Conservation (phyloP, 1,140 invertebrate species). For the Nebria ingens region DNA sequence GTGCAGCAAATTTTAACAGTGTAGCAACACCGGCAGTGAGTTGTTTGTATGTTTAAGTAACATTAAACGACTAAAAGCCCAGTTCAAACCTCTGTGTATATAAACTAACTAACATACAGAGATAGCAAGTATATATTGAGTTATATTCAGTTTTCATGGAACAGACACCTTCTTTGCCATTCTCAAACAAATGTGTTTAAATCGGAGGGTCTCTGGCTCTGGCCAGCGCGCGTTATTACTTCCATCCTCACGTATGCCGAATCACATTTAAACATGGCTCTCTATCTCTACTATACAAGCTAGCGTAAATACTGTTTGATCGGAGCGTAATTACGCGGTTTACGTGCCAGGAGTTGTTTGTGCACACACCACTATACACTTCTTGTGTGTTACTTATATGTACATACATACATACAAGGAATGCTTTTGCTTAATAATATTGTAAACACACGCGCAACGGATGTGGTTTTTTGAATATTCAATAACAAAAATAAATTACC, state of each 20-base stretch:
- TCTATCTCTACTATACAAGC: too few species aligned
- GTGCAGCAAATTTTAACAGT: background rate
- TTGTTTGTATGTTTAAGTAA: slow-evolving; percentile 18
- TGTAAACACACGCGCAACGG: too few species aligned
- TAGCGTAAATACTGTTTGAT: background rate
- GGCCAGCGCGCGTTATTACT: background rate
- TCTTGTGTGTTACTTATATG: too few species aligned
- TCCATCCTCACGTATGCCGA: too few species aligned
- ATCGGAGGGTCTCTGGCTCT: background rate
- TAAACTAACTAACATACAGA: too few species aligned
- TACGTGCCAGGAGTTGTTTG: too few species aligned
- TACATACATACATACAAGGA: too few species aligned
- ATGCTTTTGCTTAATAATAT: too few species aligned
- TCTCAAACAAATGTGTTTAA: slow-evolving; percentile 9
- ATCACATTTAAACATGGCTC: too few species aligned
- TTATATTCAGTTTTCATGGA: slow-evolving; percentile 13
- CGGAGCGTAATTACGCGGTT: background rate
- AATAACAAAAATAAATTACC: too few species aligned
- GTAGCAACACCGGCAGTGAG: background rate
- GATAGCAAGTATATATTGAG: slow-evolving; percentile 16
- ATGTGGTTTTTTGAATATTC: too few species aligned
- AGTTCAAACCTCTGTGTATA: slow-evolving; percentile 11
- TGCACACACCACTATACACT: too few species aligned
- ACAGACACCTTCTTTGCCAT: slow-evolving; percentile 9
- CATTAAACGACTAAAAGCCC: slow-evolving; percentile 19